A percentile compares a stretch with the other conserved stretches of the same genome.
Evolutionary conservation across 2,113 vertebrate genomes (phyloP).

Genomic region (Barbus barbus): DNA sequence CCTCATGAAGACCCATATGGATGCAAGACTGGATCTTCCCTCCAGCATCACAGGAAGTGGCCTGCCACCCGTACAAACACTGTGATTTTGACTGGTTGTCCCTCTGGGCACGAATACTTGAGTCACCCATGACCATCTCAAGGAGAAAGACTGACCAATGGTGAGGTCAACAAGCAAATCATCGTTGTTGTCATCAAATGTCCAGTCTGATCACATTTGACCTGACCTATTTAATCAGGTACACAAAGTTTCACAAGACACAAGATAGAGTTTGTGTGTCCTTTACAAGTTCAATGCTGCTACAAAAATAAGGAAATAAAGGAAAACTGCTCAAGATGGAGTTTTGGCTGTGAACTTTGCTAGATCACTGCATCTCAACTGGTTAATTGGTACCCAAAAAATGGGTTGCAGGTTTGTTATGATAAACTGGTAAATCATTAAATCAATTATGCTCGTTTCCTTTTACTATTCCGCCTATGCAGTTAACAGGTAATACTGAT

Average conservation of each 20-base stretch:
- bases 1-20: constrained; percentile 61
- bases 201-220: constrained; percentile 63
- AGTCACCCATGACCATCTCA: constrained; percentile 29
- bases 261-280: not conserved
- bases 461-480: not conserved
- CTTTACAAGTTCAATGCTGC: not conserved
- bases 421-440: not conserved
- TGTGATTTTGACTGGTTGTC: constrained; percentile 10
- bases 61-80: not conserved
- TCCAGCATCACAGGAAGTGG: constrained; percentile 64
- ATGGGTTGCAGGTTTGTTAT: not conserved
- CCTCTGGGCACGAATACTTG: constrained; percentile 32
- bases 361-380: not conserved
- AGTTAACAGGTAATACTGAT: not conserved
- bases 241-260: constrained; percentile 30
- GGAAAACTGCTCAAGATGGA: not conserved
- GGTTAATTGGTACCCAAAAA: not conserved
- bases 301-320: not conserved
- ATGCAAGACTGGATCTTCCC: constrained; percentile 68
- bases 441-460: not conserved
- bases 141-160: constrained; percentile 27
- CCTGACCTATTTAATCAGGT: constrained; percentile 70
- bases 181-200: constrained; percentile 56
- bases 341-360: not conserved
- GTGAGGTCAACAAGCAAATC: constrained; percentile 31